These are phyloP conservation scores for Pterobdella sp. DNA, from an alignment of 2,888 invertebrate species.

Conservation along the genomic window DNA sequence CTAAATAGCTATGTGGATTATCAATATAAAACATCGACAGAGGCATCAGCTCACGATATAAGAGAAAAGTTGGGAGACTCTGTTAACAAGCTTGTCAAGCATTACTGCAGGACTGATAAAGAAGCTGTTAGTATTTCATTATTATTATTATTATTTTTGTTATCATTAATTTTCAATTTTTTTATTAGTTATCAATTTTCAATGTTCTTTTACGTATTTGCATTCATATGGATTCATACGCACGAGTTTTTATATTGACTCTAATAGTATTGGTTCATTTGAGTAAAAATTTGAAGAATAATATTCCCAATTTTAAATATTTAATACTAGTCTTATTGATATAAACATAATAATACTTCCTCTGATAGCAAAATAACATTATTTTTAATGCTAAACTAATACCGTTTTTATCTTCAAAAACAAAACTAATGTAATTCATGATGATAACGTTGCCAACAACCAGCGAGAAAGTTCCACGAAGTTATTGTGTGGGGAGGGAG, in stretches of 20 bases:
- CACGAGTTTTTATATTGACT: too few relatives aligned
- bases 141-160: not conserved
- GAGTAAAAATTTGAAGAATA: too few relatives aligned
- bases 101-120: slow-evolving; percentile 81
- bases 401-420: not conserved
- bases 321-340: not conserved
- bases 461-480: slow-evolving; percentile 63
- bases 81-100: slow-evolving; percentile 91
- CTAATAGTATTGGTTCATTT: too few relatives aligned
- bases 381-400: too few relatives aligned
- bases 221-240: too few relatives aligned
- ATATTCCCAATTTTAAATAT: too few relatives aligned
- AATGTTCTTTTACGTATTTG: too few relatives aligned
- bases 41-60: slow-evolving; percentile 54
- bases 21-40: slow-evolving; percentile 29
- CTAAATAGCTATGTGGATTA: too few relatives aligned
- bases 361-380: not conserved
- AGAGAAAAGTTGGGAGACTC: slow-evolving; percentile 77
- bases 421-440: not conserved
- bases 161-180: slow-evolving; percentile 1
- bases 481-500: slow-evolving; percentile 86
- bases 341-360: slow-evolving; percentile 5
- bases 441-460: too few relatives aligned
- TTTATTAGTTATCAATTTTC: not conserved
- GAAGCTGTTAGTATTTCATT: slow-evolving; percentile 52